Conservation (phyloP, 2,113 vertebrate genomes). For the Odobenus rosmarus region DNA sequence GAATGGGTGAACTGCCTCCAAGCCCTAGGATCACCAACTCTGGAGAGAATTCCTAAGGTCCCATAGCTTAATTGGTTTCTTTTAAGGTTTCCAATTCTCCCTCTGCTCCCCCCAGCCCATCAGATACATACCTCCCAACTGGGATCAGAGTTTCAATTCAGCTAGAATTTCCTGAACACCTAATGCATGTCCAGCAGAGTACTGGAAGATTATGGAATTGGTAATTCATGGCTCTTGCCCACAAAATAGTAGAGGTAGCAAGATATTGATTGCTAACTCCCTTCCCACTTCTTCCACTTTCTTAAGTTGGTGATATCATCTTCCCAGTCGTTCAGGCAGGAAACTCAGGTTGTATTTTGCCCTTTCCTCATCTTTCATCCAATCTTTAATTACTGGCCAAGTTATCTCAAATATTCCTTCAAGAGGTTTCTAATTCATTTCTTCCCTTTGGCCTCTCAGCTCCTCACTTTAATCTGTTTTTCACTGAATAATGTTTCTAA, state of each 20-base stretch:
- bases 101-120: background rate
- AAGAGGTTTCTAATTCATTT: background rate
- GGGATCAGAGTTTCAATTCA: slow-evolving; percentile 6
- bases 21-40: background rate
- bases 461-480: background rate
- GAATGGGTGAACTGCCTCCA: background rate
- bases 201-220: background rate
- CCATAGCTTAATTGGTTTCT: background rate
- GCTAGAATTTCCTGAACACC: slow-evolving; percentile 1
- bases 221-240: background rate
- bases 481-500: slow-evolving; percentile 11
- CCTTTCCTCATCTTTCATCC: slow-evolving; percentile 14
- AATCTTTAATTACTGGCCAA: background rate
- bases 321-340: background rate
- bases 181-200: background rate
- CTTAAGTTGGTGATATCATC: background rate
- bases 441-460: background rate
- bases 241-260: background rate
- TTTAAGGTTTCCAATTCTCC: background rate
- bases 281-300: background rate
- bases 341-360: background rate
- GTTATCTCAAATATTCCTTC: slow-evolving; percentile 8
- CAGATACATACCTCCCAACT: background rate
- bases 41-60: background rate
- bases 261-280: background rate